Evolutionary conservation across 2,797 vertebrate species (phyloP).

Genomic region (Poecile montanus): DNA sequence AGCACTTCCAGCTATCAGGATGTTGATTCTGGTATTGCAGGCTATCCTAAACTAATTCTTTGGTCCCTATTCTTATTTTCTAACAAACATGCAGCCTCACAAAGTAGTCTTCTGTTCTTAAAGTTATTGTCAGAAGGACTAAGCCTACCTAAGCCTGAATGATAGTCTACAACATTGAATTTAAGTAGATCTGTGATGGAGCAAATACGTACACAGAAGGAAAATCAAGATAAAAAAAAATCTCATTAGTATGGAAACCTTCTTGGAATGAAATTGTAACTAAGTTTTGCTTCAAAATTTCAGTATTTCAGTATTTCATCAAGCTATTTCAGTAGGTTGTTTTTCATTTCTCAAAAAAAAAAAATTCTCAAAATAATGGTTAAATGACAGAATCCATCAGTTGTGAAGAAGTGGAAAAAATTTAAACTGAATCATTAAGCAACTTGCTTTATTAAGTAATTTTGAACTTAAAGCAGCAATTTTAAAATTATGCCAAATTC

Average conservation of each 20-base stretch:
- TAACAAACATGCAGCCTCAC: background rate
- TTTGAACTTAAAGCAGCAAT: background rate
- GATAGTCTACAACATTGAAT: background rate
- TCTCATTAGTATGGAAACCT: background rate
- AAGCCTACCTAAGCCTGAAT: background rate
- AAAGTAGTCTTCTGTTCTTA: background rate
- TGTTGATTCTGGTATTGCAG: background rate
- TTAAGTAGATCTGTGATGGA: background rate
- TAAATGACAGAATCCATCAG: background rate
- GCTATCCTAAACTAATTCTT: background rate
- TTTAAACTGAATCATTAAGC: background rate
- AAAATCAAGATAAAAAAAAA: background rate
- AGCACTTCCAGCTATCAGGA: background rate
- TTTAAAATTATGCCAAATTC: background rate
- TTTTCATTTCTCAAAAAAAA: background rate
- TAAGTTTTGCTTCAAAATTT: background rate
- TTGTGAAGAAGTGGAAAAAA: background rate
- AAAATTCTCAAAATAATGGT: rapidly evolving
- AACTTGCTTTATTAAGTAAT: background rate
- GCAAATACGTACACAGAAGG: background rate
- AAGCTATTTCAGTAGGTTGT: background rate
- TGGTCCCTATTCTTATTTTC: background rate
- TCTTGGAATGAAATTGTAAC: background rate
- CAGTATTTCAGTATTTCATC: background rate
- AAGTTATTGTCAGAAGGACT: background rate